These are phyloP conservation scores for Geococcyx californianus DNA, from an alignment of 2,113 vertebrate species.

Conservation along the genomic window DNA sequence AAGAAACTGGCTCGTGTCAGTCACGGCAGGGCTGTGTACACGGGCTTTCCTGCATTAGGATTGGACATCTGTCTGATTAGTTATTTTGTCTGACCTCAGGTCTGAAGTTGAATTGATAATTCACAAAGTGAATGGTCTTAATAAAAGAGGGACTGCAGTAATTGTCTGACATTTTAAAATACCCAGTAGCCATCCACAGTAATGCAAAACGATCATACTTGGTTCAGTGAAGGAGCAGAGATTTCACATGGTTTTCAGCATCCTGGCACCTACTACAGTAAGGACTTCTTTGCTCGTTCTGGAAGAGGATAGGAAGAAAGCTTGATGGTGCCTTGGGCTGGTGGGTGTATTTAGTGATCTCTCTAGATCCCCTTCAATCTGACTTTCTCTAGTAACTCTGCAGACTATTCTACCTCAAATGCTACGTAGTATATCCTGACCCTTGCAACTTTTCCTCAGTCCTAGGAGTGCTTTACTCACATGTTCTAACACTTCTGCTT, in stretches of 20 bases:
- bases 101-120: not conserved
- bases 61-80: not conserved
- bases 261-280: not conserved
- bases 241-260: not conserved
- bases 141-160: not conserved
- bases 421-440: not conserved
- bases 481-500: not conserved
- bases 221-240: not conserved
- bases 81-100: not conserved
- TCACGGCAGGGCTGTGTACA: rapidly evolving
- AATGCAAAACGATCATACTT: not conserved
- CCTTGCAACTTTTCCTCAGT: not conserved
- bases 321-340: not conserved
- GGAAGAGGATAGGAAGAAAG: not conserved
- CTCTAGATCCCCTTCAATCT: not conserved
- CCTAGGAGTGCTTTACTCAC: not conserved
- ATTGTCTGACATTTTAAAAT: conserved; percentile 11
- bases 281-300: not conserved
- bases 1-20: not conserved
- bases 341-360: not conserved
- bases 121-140: conserved; percentile 2
- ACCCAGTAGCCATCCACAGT: not conserved
- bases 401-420: not conserved
- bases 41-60: rapidly evolving
- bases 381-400: not conserved